A percentile compares a stretch with the other conserved stretches of the same genome.
Evolutionary conservation across 2,113 vertebrate species (phyloP).

Genomic region (Pristiophorus japonicus): DNA sequence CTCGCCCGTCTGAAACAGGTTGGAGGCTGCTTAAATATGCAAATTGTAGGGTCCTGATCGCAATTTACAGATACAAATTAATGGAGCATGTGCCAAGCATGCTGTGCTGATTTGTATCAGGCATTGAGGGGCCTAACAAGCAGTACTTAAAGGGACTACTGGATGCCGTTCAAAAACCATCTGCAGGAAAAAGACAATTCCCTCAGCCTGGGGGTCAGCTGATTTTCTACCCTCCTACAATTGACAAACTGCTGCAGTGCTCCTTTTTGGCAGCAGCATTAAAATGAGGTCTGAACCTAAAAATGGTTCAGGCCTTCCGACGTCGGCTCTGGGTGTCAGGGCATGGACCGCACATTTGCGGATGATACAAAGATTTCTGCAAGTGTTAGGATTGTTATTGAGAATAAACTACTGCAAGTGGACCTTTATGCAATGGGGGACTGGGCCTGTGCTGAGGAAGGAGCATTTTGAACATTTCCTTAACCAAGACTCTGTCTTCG

Average conservation of each 20-base stretch:
- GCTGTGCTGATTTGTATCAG: background rate
- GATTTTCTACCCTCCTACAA: background rate
- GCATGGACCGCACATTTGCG: background rate
- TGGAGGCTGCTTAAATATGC: background rate
- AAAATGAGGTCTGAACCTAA: too few relatives aligned
- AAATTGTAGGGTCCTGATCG: background rate
- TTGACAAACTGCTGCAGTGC: background rate
- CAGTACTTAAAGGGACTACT: background rate
- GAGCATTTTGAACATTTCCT: too few relatives aligned
- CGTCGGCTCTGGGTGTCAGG: background rate
- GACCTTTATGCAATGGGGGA: background rate
- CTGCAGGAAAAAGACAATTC: background rate
- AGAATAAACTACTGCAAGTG: background rate
- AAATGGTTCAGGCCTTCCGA: background rate
- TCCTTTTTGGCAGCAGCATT: too few relatives aligned
- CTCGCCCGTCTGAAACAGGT: background rate
- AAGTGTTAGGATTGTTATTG: background rate
- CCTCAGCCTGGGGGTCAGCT: background rate
- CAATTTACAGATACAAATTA: background rate
- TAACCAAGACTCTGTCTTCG: too few relatives aligned
- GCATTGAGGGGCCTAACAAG: background rate
- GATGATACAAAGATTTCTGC: background rate
- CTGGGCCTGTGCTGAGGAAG: background rate
- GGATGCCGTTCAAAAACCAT: background rate
- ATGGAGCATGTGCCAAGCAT: background rate